phyloP scores from a whole-genome alignment of 2,797 vertebrate genomes.

The Nyctibius grandis region DNA sequence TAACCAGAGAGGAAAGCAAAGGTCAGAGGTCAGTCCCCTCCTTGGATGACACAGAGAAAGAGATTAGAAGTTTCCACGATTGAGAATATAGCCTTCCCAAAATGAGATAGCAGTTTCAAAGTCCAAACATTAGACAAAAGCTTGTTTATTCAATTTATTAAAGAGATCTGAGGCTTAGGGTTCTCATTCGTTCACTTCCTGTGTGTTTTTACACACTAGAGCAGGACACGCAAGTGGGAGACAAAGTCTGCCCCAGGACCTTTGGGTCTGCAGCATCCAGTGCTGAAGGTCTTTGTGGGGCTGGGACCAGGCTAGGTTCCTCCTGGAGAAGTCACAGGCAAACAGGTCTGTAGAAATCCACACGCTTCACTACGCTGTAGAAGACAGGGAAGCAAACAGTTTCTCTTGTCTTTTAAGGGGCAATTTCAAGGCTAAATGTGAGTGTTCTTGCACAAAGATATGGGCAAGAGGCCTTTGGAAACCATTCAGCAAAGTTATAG shows the following conservation, averaged over 20 bases:
- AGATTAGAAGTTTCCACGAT: slow-evolving; percentile 23
- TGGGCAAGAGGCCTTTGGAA: slow-evolving; percentile 8
- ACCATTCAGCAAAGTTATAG: slow-evolving; percentile 24
- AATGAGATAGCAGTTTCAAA: slow-evolving; percentile 3
- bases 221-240: neutral
- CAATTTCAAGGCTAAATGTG: slow-evolving; percentile 8
- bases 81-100: neutral
- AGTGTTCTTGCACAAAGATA: slow-evolving; percentile 13
- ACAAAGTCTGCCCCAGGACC: neutral
- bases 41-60: neutral
- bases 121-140: neutral
- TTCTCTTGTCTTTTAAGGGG: neutral
- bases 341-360: neutral
- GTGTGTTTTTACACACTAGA: neutral
- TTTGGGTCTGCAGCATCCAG: neutral
- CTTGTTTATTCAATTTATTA: neutral
- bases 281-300: neutral
- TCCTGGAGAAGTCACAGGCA: slow-evolving; percentile 22
- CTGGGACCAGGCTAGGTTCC: neutral
- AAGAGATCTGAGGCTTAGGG: neutral
- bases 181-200: neutral
- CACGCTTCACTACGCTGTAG: neutral
- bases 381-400: neutral
- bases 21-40: slow-evolving; percentile 2
- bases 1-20: slow-evolving; percentile 48